Conservation (phyloP, 2,797 vertebrate species). For the Mus caroli region DNA sequence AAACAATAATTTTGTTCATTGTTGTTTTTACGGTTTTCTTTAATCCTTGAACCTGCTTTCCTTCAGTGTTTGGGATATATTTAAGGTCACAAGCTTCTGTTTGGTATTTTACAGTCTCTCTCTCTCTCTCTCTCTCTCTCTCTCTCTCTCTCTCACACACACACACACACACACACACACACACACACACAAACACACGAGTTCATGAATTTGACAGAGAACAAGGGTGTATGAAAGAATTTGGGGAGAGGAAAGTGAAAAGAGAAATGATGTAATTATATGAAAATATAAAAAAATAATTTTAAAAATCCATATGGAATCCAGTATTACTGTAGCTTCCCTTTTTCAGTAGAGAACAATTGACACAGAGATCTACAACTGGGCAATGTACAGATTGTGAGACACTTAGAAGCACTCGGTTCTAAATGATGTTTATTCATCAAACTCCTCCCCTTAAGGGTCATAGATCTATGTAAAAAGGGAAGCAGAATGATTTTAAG, state of each 20-base stretch:
- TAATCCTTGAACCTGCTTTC: background rate
- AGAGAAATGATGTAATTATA: background rate
- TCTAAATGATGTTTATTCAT: background rate
- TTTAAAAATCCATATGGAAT: too few species aligned
- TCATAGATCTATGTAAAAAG: background rate
- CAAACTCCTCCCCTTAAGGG: background rate
- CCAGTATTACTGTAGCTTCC: background rate
- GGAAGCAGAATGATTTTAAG: background rate
- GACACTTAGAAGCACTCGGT: background rate
- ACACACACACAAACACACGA: background rate
- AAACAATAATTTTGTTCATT: background rate
- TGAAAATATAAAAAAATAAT: background rate
- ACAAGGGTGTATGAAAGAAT: too few species aligned
- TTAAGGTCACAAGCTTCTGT: background rate
- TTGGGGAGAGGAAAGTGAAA: background rate
- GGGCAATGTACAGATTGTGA: background rate
- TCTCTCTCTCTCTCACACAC: too few species aligned
- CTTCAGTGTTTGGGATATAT: background rate
- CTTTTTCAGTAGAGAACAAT: background rate
- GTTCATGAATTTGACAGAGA: background rate
- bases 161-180: background rate
- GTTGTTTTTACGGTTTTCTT: background rate
- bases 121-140: too few species aligned
- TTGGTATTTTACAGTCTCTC: background rate
- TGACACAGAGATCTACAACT: background rate